Evolutionary conservation across 2,797 vertebrate genomes (phyloP).

Genomic region (Heliangelus exortis): DNA sequence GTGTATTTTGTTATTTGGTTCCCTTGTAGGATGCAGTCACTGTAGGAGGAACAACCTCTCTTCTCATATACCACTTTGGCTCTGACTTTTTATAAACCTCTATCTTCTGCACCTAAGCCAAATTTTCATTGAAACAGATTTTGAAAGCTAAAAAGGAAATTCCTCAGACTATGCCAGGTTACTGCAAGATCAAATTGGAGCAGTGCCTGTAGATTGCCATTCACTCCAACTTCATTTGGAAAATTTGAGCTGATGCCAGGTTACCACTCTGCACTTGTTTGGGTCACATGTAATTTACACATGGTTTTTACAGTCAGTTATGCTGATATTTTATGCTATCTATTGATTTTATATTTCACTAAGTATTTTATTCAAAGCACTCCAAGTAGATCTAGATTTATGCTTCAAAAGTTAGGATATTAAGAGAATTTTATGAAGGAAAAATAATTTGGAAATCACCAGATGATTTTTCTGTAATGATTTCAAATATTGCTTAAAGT

Average conservation of each 20-base stretch:
- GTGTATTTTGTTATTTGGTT: background rate
- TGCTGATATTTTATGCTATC: slow-evolving; percentile 50
- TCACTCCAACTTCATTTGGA: slow-evolving; percentile 9
- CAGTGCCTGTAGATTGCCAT: background rate
- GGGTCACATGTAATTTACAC: slow-evolving; percentile 43
- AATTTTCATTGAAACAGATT: background rate
- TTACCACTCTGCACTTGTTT: slow-evolving; percentile 26
- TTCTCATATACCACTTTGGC: background rate
- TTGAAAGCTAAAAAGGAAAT: background rate
- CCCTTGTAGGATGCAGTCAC: background rate
- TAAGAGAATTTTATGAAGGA: slow-evolving; percentile 63
- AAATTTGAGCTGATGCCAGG: background rate
- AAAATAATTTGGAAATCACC: slow-evolving; percentile 64
- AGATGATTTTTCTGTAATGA: slow-evolving; percentile 52
- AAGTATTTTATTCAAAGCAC: slow-evolving; percentile 58
- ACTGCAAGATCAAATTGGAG: background rate
- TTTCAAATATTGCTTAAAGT: slow-evolving; percentile 37
- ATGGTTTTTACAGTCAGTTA: slow-evolving; percentile 39
- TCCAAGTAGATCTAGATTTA: slow-evolving; percentile 50
- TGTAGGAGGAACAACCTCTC: background rate
- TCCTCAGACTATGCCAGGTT: background rate
- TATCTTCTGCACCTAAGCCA: background rate
- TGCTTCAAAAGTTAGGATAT: slow-evolving; percentile 31
- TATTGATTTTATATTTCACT: slow-evolving; percentile 52
- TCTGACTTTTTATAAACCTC: background rate